A percentile compares a stretch with the other conserved stretches of the same genome.
phyloP scores from a whole-genome alignment of 2,113 vertebrate species.

The Gallinago media region DNA sequence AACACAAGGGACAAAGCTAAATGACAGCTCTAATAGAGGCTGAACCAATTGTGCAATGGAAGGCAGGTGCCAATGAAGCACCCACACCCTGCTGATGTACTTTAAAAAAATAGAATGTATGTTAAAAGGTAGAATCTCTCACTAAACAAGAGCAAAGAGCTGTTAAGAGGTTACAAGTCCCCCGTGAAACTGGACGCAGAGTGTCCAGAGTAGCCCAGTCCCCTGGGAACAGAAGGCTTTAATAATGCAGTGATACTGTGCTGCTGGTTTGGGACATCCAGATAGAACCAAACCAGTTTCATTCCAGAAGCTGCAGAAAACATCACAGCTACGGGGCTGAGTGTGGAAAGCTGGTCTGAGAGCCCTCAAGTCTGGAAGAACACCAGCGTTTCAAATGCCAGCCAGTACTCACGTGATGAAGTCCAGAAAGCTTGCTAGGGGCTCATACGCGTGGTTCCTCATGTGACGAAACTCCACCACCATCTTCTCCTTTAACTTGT shows the following conservation, averaged over 20 bases:
- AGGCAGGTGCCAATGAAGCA: neutral
- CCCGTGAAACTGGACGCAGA: neutral
- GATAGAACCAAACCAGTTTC: neutral
- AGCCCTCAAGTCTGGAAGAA: neutral
- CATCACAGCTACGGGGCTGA: neutral
- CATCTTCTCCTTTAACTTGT: constrained; percentile 99
- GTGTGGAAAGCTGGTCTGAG: neutral
- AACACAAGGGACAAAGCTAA: neutral
- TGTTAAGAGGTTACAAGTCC: neutral
- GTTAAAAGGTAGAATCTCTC: neutral
- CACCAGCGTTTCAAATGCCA: neutral
- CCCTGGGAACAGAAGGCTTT: neutral
- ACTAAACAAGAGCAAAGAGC: neutral
- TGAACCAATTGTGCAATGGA: neutral
- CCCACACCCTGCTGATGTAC: neutral
- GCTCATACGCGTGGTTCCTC: constrained; percentile 98
- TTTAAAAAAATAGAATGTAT: neutral
- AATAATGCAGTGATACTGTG: rapidly evolving
- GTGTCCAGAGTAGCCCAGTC: neutral
- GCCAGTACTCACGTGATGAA: constrained; percentile 90
- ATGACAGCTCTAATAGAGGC: neutral
- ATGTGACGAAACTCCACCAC: constrained; percentile 98
- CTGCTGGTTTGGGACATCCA: neutral
- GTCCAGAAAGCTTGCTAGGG: constrained; percentile 95
- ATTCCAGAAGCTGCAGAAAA: neutral